These are phyloP conservation scores for Pseudochromis fuscus DNA, from an alignment of 2,797 vertebrate species.

Conservation along the genomic window DNA sequence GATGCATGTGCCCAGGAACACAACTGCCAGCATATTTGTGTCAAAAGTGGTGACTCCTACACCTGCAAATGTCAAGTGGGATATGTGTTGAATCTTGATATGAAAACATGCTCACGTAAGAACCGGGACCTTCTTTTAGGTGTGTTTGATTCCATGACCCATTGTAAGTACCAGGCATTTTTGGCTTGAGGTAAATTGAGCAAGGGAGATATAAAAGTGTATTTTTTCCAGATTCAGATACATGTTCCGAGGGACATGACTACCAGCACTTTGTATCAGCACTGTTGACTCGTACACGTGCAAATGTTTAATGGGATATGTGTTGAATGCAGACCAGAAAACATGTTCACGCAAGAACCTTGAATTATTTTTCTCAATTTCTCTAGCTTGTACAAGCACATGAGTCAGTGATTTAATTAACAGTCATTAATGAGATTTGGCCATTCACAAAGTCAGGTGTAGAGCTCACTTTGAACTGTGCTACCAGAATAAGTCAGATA, in stretches of 20 bases:
- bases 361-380: neutral
- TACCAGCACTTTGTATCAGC: conserved; percentile 85
- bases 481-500: neutral
- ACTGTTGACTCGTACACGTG: conserved; percentile 75
- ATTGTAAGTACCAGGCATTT: no score
- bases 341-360: conserved; percentile 77
- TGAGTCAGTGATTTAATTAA: neutral
- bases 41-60: conserved; percentile 69
- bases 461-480: neutral
- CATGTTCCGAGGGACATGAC: conserved; percentile 77
- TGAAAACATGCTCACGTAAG: conserved; percentile 81
- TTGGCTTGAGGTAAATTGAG: neutral
- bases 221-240: conserved; percentile 63
- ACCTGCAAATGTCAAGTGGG: conserved; percentile 82
- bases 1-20: conserved; percentile 79
- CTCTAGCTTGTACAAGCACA: neutral
- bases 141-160: neutral
- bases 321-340: conserved; percentile 81
- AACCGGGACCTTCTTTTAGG: neutral
- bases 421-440: no score
- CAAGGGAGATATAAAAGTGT: no score
- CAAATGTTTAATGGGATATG: conserved; percentile 80
- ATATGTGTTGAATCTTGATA: conserved; percentile 82
- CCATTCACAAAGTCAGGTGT: no score
- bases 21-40: conserved; percentile 84